A percentile compares a stretch with the other conserved stretches of the same genome.
Evolutionary conservation across 1,140 invertebrate genomes (phyloP).

Genomic region (Scaptomyza pallida): DNA sequence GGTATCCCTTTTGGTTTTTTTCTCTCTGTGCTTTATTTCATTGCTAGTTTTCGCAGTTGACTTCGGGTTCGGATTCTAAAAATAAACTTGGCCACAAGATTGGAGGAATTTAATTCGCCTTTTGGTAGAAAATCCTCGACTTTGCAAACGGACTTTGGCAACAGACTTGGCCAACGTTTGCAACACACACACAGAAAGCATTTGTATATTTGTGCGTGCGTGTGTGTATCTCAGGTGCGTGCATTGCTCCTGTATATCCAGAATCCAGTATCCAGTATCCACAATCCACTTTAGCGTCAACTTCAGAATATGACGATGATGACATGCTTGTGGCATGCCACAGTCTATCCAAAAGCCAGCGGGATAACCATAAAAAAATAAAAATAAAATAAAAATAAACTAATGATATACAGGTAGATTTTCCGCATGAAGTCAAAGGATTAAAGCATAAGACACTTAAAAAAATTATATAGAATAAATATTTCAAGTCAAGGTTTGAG

Average conservation of each 20-base stretch:
- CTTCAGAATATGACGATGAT: slow-evolving; percentile 69
- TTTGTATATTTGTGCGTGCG: slow-evolving; percentile 3
- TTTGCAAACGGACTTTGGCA: slow-evolving; percentile 81
- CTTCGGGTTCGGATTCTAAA: slow-evolving; percentile 64
- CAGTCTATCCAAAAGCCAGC: slow-evolving; percentile 28
- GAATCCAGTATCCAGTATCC: slow-evolving; percentile 45
- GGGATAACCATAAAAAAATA: slow-evolving; percentile 8
- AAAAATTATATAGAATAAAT: too few relatives aligned
- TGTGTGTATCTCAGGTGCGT: slow-evolving; percentile 30
- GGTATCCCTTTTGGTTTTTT: slow-evolving; percentile 37
- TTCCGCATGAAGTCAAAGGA: slow-evolving; percentile 77
- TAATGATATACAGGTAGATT: slow-evolving; percentile 66
- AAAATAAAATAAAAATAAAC: slow-evolving; percentile 22
- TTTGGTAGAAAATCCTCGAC: slow-evolving; percentile 82
- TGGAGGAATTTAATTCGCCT: slow-evolving; percentile 82
- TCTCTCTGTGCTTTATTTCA: slow-evolving; percentile 59
- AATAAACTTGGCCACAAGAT: slow-evolving; percentile 79
- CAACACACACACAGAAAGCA: too few relatives aligned
- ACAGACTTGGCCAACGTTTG: slow-evolving; percentile 28
- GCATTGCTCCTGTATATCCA: slow-evolving; percentile 52
- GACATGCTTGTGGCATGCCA: slow-evolving; percentile 68
- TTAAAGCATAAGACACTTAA: slow-evolving; percentile 46
- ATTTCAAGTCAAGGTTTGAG: too few relatives aligned
- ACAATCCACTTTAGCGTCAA: slow-evolving; percentile 74
- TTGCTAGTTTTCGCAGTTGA: slow-evolving; percentile 72